Evolutionary conservation across 92 coral and sea anemone genomes (phyloP).

Genomic region (Siderastrea radians): DNA sequence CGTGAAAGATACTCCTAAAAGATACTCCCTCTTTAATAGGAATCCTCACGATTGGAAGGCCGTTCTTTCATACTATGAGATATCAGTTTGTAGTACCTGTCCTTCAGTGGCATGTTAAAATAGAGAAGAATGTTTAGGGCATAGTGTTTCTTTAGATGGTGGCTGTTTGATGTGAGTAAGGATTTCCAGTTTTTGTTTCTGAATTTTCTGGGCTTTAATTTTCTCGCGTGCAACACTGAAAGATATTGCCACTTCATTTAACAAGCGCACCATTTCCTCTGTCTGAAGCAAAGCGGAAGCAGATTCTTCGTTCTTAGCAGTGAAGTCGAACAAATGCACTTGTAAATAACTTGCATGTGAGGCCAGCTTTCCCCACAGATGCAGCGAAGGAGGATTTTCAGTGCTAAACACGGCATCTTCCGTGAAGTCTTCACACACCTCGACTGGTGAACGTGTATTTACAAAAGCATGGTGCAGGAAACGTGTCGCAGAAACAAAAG

Average conservation of each 20-base stretch:
- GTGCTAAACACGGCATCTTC: too few relatives aligned
- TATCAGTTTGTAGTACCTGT: conserved; percentile 45
- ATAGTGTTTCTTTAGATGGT: conserved; percentile 42
- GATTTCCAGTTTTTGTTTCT: conserved; percentile 27
- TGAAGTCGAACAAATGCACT: conserved; percentile 39
- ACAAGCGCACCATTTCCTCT: conserved; percentile 53
- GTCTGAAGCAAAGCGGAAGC: conserved; percentile 34
- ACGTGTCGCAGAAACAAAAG: background rate
- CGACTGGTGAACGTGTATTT: too few relatives aligned
- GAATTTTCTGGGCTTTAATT: conserved; percentile 56
- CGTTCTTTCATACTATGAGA: conserved; percentile 64
- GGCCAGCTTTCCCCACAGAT: conserved; percentile 47
- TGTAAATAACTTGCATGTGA: conserved; percentile 63
- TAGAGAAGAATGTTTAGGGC: conserved; percentile 37
- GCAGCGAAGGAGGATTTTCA: too few relatives aligned
- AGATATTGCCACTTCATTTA: conserved; percentile 46
- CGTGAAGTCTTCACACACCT: too few relatives aligned
- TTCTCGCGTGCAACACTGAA: too few relatives aligned
- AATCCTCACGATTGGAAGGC: background rate
- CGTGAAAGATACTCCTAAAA: too few relatives aligned
- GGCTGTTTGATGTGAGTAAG: conserved; percentile 25
- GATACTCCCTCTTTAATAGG: too few relatives aligned
- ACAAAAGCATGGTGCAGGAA: conserved; percentile 5
- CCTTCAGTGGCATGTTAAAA: conserved; percentile 66
- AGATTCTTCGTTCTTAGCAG: conserved; percentile 4